Base-by-base conservation (phyloP, 2,888 invertebrate species). In the Cataglyphis cursor region DNA sequence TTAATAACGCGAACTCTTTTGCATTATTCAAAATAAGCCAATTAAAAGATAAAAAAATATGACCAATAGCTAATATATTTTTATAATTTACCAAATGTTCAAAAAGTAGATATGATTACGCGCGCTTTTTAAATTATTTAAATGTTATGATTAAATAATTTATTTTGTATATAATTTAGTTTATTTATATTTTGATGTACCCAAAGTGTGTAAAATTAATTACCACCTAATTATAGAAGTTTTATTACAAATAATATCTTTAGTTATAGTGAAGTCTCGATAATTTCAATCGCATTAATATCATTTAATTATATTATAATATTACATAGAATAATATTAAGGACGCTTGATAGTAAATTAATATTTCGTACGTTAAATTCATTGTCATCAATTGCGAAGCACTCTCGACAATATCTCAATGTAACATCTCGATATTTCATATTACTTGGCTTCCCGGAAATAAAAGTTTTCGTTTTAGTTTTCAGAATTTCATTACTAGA, bases 391-490 rank as follows among this genome's bases (percentile, higher is more conserved):
- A 75, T 35, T 48, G 51, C 51, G 10, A 35, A 48, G 9, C 35
- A 15, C 1, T 57, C 21, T 35, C 10, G 8, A 38, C 35, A 24
- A 24, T 64, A 24, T 61, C 38, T 54, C 54, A 24, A 15, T 21
- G 24, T 54, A 54, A 38, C 24, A 8, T 35, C 64, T 35, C 31
- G 41, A 41, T 41, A 54, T 54, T 48, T 31, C 1, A 9, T 62
- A 62, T 48, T 21, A 21, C n/a, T 51, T 76, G 51, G 28, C 24
- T 65, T 51, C 12, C 4, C 66, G n/a, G n/a, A 76, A 76, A 66
- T 76, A 76, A n/a, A 38, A 38, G 2, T 59, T 59, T 59, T 38
- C n/a, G n/a, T 66, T 64, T n/a, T 41, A 54, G 8, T 51, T 51
- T 51, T 51, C 3, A 3, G 8, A 1, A 75, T 35, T 15, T 64